phyloP scores from a whole-genome alignment of 2,797 vertebrate species.

The Anolis apletophallus region DNA sequence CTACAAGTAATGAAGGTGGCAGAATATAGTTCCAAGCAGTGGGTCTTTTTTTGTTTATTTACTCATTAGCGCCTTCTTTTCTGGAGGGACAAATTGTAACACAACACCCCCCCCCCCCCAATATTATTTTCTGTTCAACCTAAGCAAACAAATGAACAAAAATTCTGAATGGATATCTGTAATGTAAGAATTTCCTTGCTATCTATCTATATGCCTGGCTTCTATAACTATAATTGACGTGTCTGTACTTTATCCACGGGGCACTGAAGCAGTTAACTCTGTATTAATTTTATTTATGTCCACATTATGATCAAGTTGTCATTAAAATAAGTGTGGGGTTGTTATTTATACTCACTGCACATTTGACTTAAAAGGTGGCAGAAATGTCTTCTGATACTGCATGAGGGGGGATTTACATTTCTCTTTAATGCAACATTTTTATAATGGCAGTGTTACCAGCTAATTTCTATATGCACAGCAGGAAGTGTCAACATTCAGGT shows the following conservation, averaged over 20 bases:
- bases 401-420: constrained; percentile 73
- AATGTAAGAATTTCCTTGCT: constrained; percentile 1
- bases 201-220: constrained; percentile 9
- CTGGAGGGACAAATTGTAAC: constrained; percentile 13
- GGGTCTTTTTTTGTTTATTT: neutral
- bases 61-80: constrained; percentile 12
- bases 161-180: neutral
- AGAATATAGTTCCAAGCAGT: neutral
- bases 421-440: constrained; percentile 73
- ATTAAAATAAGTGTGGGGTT: constrained; percentile 59
- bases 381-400: constrained; percentile 56
- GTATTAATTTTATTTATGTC: constrained; percentile 56
- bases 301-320: constrained; percentile 57
- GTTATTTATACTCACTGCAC: constrained; percentile 63
- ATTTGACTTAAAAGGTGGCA: constrained; percentile 51
- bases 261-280: constrained; percentile 60
- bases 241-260: constrained; percentile 10
- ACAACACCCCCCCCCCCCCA: no score
- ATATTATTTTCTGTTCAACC: neutral
- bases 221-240: constrained; percentile 32
- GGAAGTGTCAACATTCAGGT: constrained; percentile 73
- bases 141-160: neutral
- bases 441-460: constrained; percentile 73
- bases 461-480: constrained; percentile 73
- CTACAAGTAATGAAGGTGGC: neutral